phyloP scores from a whole-genome alignment of 2,113 vertebrate genomes.

The Tetrao urogallus region DNA sequence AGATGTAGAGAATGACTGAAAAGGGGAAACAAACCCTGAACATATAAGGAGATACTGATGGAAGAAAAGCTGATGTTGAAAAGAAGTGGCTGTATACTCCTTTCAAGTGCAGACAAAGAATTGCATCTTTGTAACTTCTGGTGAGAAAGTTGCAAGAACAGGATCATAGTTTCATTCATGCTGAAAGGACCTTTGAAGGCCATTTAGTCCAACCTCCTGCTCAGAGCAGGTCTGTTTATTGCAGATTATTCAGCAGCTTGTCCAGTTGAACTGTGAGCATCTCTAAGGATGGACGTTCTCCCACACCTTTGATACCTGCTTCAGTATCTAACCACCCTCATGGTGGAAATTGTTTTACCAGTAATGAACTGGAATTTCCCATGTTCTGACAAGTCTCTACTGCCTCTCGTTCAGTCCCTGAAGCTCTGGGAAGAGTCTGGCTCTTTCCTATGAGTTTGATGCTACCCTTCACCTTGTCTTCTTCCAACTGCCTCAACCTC shows the following conservation, averaged over 20 bases:
- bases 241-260: neutral
- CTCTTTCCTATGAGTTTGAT: neutral
- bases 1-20: neutral
- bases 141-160: neutral
- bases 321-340: neutral
- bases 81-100: rapidly evolving
- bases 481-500: neutral
- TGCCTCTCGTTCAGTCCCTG: neutral
- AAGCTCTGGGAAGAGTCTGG: neutral
- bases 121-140: neutral
- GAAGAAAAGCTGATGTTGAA: neutral
- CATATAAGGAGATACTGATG: neutral
- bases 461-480: neutral
- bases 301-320: neutral
- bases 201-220: neutral
- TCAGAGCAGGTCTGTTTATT: neutral
- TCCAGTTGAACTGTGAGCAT: neutral
- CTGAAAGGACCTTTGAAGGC: neutral
- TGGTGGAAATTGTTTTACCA: neutral
- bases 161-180: neutral
- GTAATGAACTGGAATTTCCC: neutral
- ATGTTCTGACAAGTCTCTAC: neutral
- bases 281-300: neutral
- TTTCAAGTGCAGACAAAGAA: neutral
- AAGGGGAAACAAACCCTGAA: neutral